Conservation (phyloP, 2,888 invertebrate genomes). For the Melitaea athalia region DNA sequence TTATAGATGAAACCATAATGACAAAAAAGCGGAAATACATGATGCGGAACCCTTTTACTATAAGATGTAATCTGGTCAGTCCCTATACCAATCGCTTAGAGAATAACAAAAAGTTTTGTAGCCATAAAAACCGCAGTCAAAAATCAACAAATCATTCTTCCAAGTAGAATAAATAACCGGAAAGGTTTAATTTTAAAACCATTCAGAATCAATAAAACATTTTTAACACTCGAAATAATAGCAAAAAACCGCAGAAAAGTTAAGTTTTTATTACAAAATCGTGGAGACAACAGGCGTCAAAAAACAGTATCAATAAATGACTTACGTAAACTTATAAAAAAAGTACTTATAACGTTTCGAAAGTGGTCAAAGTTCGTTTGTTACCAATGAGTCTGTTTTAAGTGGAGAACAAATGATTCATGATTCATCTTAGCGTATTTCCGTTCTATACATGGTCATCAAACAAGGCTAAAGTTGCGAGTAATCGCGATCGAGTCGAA, state of each 20-base stretch:
- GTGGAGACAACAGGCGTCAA: background rate
- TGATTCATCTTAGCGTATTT: background rate
- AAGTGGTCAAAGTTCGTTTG: background rate
- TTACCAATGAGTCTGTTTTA: background rate
- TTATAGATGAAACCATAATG: no score
- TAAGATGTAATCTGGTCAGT: background rate
- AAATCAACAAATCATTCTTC: slow-evolving; percentile 3
- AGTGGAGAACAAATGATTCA: background rate
- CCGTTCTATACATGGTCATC: no score
- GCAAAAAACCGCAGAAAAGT: background rate
- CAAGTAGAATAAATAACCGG: background rate
- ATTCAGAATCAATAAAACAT: background rate
- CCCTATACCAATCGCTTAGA: background rate
- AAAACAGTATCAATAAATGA: background rate
- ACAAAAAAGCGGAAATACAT: background rate
- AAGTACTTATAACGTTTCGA: background rate
- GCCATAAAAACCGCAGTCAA: background rate
- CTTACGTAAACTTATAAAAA: background rate
- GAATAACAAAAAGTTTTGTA: background rate
- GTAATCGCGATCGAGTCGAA: no score
- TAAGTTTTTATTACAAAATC: background rate
- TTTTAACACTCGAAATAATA: background rate
- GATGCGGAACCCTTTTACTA: background rate
- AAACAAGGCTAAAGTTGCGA: no score
- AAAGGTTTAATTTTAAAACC: slow-evolving; percentile 2